Conservation (phyloP, 2,113 vertebrate species). For the Melanotaenia duboulayi region DNA sequence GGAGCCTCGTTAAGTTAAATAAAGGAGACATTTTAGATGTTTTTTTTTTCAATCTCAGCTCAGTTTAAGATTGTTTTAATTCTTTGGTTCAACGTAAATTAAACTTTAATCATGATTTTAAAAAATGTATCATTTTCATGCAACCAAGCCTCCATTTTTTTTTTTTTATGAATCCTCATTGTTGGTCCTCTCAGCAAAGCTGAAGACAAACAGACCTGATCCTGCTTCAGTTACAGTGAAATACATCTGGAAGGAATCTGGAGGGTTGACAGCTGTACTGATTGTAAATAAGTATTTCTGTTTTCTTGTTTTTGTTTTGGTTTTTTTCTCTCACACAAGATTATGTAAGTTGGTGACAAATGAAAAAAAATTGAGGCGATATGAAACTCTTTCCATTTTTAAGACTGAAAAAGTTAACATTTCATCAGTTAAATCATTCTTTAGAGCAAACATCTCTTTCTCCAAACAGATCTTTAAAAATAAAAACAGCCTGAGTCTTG, state of each 20-base stretch:
- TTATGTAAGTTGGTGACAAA: slow-evolving; percentile 58
- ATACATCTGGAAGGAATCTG: slow-evolving; percentile 38
- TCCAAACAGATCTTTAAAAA: too few relatives aligned
- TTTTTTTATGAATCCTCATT: slow-evolving; percentile 3
- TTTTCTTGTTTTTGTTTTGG: slow-evolving; percentile 33
- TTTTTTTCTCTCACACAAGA: slow-evolving; percentile 34
- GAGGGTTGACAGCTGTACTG: slow-evolving; percentile 70
- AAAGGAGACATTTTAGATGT: too few relatives aligned
- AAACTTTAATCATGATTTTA: background rate
- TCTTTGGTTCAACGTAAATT: background rate
- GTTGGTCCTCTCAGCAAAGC: slow-evolving; percentile 6
- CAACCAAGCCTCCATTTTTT: background rate
- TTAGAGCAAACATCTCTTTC: background rate
- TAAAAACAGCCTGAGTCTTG: too few relatives aligned
- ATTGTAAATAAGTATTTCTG: slow-evolving; percentile 77
- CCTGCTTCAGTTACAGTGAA: background rate
- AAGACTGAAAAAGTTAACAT: slow-evolving; percentile 56
- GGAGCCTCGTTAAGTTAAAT: too few relatives aligned
- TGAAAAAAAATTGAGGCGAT: slow-evolving; percentile 60
- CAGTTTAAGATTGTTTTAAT: background rate
- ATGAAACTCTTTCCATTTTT: slow-evolving; percentile 82
- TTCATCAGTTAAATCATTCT: slow-evolving; percentile 16
- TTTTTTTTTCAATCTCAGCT: too few relatives aligned
- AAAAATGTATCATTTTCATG: background rate
- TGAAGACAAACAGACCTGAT: background rate